Conservation (phyloP, 2,113 vertebrate species). For the Capreolus pygargus region DNA sequence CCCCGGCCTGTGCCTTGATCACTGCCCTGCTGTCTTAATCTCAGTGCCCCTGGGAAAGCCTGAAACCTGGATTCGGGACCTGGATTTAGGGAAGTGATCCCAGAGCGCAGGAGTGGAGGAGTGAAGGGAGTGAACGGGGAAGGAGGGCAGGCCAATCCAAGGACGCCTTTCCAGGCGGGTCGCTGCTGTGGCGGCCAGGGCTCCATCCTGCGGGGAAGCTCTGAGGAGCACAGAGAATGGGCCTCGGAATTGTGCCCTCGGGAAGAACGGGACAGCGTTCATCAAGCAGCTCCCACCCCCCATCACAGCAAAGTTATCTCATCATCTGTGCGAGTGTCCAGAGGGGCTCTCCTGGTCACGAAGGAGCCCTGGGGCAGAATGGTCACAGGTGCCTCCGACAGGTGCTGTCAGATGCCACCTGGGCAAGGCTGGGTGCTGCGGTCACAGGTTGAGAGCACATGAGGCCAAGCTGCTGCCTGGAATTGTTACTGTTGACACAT, state of each 20-base stretch:
- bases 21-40: too few species aligned
- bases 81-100: background rate
- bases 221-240: background rate
- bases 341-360: background rate
- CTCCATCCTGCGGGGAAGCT: fast-evolving
- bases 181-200: background rate
- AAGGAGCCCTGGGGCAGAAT: background rate
- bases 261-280: background rate
- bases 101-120: background rate
- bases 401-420: background rate
- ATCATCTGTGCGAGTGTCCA: background rate
- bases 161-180: background rate
- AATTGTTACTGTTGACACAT: background rate
- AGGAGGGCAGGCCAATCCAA: background rate
- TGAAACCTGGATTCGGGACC: background rate
- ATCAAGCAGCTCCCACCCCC: background rate
- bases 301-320: too few species aligned
- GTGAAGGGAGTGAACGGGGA: background rate
- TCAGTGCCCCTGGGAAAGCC: background rate
- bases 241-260: background rate
- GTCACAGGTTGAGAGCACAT: fast-evolving
- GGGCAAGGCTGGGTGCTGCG: background rate
- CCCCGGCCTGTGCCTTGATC: background rate
- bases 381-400: background rate
- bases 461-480: too few species aligned